phyloP scores from a whole-genome alignment of 2,888 invertebrate genomes.

The Polydesmus complanatus region DNA sequence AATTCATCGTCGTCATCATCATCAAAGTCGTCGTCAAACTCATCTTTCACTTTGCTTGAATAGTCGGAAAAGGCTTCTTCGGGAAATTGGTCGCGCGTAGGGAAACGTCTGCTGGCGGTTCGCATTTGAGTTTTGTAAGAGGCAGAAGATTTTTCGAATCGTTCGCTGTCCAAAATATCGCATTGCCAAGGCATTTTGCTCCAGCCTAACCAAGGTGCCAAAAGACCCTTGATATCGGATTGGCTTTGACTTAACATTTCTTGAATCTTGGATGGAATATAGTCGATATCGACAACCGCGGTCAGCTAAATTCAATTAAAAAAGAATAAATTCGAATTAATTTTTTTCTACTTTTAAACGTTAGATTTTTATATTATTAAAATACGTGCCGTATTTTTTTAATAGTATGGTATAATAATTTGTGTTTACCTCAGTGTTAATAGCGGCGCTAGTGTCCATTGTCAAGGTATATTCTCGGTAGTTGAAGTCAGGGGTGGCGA shows the following conservation, averaged over 20 bases:
- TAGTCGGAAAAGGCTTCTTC: not conserved
- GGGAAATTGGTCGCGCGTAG: not conserved
- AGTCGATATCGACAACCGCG: constrained; percentile 2
- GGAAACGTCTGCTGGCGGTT: too few relatives aligned
- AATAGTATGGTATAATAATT: too few relatives aligned
- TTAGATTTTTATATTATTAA: too few relatives aligned
- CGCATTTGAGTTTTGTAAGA: not conserved
- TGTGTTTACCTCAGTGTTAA: constrained; percentile 8
- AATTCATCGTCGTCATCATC: too few relatives aligned
- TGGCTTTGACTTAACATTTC: not conserved
- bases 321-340: not conserved
- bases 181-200: constrained; percentile 5
- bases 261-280: not conserved
- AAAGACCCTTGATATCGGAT: not conserved
- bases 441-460: constrained; percentile 6
- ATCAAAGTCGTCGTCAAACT: too few relatives aligned
- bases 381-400: too few relatives aligned
- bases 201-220: constrained; percentile 1
- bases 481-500: constrained; percentile 9
- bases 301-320: not conserved
- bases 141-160: not conserved
- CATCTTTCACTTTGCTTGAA: not conserved
- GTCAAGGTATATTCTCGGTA: constrained; percentile 3
- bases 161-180: not conserved
- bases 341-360: not conserved